A percentile compares a stretch with the other conserved stretches of the same genome.
These are phyloP conservation scores for Pachyseris speciosa DNA, from an alignment of 64 coral and sea anemone species.

Conservation along the genomic window DNA sequence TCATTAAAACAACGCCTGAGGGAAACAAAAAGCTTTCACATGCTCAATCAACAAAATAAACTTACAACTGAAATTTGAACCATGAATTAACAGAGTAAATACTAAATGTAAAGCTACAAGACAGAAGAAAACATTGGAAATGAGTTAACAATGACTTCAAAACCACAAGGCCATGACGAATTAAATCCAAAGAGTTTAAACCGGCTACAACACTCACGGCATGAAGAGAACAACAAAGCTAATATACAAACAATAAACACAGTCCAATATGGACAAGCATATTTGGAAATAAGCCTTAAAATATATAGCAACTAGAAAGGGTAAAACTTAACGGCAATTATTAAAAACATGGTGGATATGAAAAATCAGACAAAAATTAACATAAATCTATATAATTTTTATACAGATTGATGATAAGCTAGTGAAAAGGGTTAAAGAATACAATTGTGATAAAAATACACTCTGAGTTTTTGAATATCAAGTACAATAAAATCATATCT, in stretches of 20 bases:
- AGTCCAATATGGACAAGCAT: neutral
- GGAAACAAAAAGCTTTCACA: neutral
- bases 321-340: neutral
- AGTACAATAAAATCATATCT: no score
- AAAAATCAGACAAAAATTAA: neutral
- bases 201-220: neutral
- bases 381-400: no score
- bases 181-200: neutral
- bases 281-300: neutral
- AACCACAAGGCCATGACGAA: neutral
- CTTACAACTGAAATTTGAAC: no score
- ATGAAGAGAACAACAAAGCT: neutral
- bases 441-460: no score
- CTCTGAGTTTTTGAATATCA: no score
- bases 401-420: no score
- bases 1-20: neutral
- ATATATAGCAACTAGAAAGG: neutral
- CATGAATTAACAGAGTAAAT: no score
- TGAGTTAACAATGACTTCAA: no score
- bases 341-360: neutral
- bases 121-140: no score
- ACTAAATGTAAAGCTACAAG: neutral
- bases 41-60: neutral
- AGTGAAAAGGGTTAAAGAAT: no score
- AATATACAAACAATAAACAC: neutral